Evolutionary conservation across 2,113 vertebrate genomes (phyloP), one percentile per base, ranked within the genome.

Genomic region (Otis tarda): DNA sequence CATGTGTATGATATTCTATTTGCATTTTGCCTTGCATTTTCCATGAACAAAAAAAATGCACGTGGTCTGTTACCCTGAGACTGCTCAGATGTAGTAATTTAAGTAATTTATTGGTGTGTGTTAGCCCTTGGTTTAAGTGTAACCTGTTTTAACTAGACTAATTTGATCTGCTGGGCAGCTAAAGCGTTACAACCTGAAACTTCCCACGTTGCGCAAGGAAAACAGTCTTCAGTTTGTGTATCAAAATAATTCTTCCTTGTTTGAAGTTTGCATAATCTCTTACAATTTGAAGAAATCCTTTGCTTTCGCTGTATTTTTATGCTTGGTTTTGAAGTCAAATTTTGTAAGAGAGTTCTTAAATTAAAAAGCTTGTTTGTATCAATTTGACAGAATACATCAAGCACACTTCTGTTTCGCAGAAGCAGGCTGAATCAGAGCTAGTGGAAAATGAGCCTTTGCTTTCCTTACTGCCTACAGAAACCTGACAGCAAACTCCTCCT

Each of bases 71-170:
- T 70, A 59, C 79, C 45, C 12, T 13, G 47, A 63, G 76, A 50
- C 80, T 87, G 83, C 91, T 93, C 73, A 78, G 87, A 56, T 84
- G 87, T 71, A 94, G 77, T 84, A 63, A 89, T 78, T 95, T 9
- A 56, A 71, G 83, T 75, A 30, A 55, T 87, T 92, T 91, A 64
- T 87, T 87, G 89, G 56, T 89, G 93, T 92, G 76, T 63, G 94
- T 89, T 71, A 95, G 89, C 83, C 69, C 57, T 63, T 68, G 43
- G 65, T 94, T 84, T 92, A 79, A 93, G 89, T 23, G 2, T 89
- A 95, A 85, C 84, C 73, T 91, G 81, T 87, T 94, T 80, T 60
- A 87, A 95, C 65, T 31, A 56, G 93, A 35, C 77, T 64, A 14
- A 60, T 93, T 88, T 79, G 61, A 85, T 76, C 61, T 4, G 2